A percentile compares a stretch with the other conserved stretches of the same genome.
Conservation (phyloP, 2,113 vertebrate genomes). For the Cervus canadensis region DNA sequence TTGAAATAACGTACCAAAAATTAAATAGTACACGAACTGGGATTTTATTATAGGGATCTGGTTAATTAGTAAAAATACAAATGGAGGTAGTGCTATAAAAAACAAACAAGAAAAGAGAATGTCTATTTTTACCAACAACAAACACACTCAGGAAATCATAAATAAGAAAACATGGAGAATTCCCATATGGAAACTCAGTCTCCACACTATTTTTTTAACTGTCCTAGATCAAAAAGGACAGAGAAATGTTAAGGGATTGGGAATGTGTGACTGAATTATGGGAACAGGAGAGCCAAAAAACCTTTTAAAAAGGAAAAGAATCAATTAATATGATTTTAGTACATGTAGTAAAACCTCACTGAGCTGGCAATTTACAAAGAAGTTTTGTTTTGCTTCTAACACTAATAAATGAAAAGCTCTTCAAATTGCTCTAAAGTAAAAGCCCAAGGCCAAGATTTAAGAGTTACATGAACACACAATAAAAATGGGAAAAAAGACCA, state of each 20-base stretch:
- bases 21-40: background rate
- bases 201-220: background rate
- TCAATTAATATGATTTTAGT: background rate
- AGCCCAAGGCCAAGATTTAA: background rate
- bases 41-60: background rate
- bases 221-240: background rate
- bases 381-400: background rate
- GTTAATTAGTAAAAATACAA: background rate
- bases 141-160: background rate
- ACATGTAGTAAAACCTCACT: background rate
- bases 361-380: background rate
- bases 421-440: background rate
- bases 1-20: background rate
- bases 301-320: background rate
- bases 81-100: background rate
- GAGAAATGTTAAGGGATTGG: background rate
- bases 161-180: background rate
- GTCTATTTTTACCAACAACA: background rate
- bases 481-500: background rate
- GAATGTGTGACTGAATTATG: background rate
- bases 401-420: background rate
- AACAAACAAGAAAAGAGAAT: background rate
- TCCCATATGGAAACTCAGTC: background rate
- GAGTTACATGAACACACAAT: background rate
- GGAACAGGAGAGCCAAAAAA: background rate